Evolutionary conservation across 1,140 invertebrate genomes (phyloP).

Genomic region (Aporrectodea caliginosa): DNA sequence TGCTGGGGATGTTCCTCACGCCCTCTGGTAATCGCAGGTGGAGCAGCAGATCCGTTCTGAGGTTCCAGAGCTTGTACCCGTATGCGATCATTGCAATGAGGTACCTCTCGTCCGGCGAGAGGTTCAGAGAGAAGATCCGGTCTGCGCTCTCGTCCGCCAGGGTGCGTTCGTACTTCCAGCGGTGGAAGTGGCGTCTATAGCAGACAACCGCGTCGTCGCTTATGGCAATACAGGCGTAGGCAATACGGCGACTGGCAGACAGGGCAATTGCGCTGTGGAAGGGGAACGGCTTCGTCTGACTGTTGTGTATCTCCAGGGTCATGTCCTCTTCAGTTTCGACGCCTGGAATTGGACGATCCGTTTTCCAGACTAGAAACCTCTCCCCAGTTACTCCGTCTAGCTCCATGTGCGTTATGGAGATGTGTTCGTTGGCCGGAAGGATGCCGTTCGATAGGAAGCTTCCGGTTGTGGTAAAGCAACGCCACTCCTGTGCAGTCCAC

Average conservation of each 20-base stretch:
- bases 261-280: conserved; percentile 70
- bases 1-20: conserved; percentile 83
- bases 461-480: conserved; percentile 10
- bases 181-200: conserved; percentile 41
- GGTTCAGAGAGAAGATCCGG: conserved; percentile 71
- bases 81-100: conserved; percentile 79
- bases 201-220: conserved; percentile 51
- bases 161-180: conserved; percentile 54
- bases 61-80: conserved; percentile 64
- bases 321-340: conserved; percentile 43
- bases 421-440: not conserved
- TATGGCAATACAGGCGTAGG: conserved; percentile 55
- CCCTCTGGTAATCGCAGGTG: conserved; percentile 77
- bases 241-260: conserved; percentile 38
- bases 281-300: conserved; percentile 62
- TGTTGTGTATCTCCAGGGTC: conserved; percentile 47
- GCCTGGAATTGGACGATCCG: conserved; percentile 13
- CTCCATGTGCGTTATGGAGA: not conserved
- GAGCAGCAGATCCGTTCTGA: conserved; percentile 39
- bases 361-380: conserved; percentile 33
- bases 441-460: not conserved
- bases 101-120: conserved; percentile 74
- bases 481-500: not conserved
- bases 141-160: conserved; percentile 55
- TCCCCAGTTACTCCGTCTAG: not conserved